phyloP scores from a whole-genome alignment of 1,140 invertebrate genomes.

The Caenorhabditis briggsae region DNA sequence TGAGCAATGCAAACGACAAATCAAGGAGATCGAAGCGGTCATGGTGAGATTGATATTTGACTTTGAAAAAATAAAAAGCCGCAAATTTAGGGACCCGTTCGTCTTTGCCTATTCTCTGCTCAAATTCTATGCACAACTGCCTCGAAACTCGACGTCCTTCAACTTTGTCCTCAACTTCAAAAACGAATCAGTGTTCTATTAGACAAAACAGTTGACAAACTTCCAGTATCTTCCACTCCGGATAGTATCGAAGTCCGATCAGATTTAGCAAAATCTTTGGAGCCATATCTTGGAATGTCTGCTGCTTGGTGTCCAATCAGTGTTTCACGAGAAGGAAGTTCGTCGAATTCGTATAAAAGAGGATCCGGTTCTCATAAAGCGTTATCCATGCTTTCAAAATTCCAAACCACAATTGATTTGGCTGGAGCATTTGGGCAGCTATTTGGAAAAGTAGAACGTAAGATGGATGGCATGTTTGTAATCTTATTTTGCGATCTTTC shows the following conservation, averaged over 20 bases:
- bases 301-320: conserved; percentile 63
- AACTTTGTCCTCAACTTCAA: conserved; percentile 54
- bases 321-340: conserved; percentile 44
- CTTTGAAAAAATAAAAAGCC: neutral
- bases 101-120: conserved; percentile 66
- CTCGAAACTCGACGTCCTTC: conserved; percentile 74
- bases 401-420: conserved; percentile 66
- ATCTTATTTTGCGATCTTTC: neutral
- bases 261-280: conserved; percentile 58
- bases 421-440: conserved; percentile 70
- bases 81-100: conserved; percentile 41
- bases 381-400: conserved; percentile 60
- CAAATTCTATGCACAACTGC: conserved; percentile 77
- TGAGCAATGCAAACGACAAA: conserved; percentile 62
- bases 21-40: conserved; percentile 58
- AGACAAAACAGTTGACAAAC: conserved; percentile 55
- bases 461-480: neutral
- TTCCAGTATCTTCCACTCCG: conserved; percentile 58
- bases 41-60: conserved; percentile 40
- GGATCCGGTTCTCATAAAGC: conserved; percentile 42
- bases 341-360: conserved; percentile 49
- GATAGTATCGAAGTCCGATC: conserved; percentile 51
- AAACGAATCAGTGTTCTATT: conserved; percentile 62
- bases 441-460: conserved; percentile 70
- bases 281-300: conserved; percentile 59